Percentiles rank a stretch among this genome's conserved stretches.
Conservation (phyloP, 2,888 invertebrate species). For the Dicranocentrus wangi region DNA sequence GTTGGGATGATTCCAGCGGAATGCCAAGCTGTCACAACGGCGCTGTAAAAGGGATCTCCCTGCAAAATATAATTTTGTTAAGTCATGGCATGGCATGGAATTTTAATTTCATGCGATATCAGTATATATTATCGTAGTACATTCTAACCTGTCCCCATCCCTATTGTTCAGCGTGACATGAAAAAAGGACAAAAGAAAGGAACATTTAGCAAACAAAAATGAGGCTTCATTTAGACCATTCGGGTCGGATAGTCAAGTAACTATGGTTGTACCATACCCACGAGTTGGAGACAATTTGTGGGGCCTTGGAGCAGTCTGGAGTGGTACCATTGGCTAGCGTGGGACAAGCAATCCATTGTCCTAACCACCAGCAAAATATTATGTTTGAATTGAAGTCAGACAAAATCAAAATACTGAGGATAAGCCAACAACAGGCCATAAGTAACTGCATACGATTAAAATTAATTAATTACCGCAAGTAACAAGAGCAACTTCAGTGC, state of each 20-base stretch:
- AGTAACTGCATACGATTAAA: neutral
- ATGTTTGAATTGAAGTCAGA: neutral
- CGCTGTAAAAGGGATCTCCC: constrained; percentile 3
- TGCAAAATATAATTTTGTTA: constrained; percentile 17
- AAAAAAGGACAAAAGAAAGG: too few species aligned
- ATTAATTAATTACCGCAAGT: constrained; percentile 21
- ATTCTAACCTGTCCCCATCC: neutral
- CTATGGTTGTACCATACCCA: too few species aligned
- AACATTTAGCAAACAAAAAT: too few species aligned
- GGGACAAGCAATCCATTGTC: constrained; percentile 57
- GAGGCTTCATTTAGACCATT: too few species aligned
- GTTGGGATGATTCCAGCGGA: constrained; percentile 30
- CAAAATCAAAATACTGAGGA: too few species aligned
- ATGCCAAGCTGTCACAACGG: constrained; percentile 31
- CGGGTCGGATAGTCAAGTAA: too few species aligned
- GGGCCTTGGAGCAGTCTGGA: constrained; percentile 45
- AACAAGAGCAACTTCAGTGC: constrained; percentile 17
- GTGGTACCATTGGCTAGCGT: constrained; percentile 24
- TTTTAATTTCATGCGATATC: neutral
- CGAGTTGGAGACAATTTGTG: too few species aligned
- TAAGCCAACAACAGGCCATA: neutral
- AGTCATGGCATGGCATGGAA: constrained; percentile 27
- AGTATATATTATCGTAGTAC: neutral
- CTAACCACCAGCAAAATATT: neutral
- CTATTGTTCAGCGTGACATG: too few species aligned